Evolutionary conservation across 2,888 invertebrate genomes (phyloP).

Genomic region (Andrena bucephala): DNA sequence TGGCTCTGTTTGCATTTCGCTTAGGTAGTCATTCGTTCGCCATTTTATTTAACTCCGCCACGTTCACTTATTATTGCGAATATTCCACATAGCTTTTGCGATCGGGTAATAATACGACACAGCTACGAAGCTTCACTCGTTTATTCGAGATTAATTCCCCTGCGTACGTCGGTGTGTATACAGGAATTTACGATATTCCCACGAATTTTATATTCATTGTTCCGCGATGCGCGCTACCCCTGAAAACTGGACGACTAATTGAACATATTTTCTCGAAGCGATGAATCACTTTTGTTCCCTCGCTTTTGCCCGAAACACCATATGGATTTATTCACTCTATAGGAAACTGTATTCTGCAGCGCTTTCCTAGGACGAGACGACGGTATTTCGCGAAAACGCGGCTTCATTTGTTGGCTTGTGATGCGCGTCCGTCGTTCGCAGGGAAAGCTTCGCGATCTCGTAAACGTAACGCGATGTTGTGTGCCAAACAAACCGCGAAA

Average conservation of each 20-base stretch:
- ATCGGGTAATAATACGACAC: constrained; percentile 12
- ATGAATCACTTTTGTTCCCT: neutral
- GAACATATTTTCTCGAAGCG: neutral
- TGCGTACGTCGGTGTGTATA: neutral
- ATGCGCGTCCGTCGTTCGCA: constrained; percentile 44
- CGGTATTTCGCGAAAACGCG: neutral
- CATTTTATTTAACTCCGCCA: neutral
- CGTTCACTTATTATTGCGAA: neutral
- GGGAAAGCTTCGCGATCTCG: constrained; percentile 36
- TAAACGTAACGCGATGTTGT: constrained; percentile 27
- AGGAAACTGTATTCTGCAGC: neutral
- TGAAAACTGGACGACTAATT: neutral
- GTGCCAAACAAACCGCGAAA: constrained; percentile 59
- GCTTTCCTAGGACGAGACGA: neutral
- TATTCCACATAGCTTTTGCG: neutral
- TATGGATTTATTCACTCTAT: constrained; percentile 16
- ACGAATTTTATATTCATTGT: neutral
- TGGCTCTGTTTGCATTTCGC: neutral
- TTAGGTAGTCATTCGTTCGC: neutral
- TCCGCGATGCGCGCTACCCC: neutral
- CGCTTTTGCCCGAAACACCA: neutral
- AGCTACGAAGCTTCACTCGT: neutral
- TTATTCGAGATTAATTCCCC: constrained; percentile 20
- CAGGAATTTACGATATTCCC: constrained; percentile 7
- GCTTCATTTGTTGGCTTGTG: neutral